Percentiles rank a stretch among this genome's conserved stretches.
Conservation (phyloP, 1,140 invertebrate genomes). For the Rhysida immarginata region DNA sequence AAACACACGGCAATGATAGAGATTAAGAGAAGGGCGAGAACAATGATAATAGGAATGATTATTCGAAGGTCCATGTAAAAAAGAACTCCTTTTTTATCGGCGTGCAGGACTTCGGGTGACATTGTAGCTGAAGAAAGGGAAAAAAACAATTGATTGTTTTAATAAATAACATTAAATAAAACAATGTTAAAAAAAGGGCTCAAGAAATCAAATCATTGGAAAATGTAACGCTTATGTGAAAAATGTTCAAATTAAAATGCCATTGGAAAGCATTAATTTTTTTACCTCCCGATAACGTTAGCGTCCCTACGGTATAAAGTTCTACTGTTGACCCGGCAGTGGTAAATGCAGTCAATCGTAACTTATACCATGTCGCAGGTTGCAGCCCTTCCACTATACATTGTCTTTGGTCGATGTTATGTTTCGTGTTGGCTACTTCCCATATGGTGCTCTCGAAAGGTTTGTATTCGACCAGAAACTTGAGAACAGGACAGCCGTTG, state of each 20-base stretch:
- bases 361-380: conserved; percentile 69
- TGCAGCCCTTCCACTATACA: conserved; percentile 40
- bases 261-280: background rate
- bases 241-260: background rate
- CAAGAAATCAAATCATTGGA: too few species aligned
- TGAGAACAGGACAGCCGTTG: conserved; percentile 48
- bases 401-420: background rate
- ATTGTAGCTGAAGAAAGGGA: conserved; percentile 25
- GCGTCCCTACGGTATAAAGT: conserved; percentile 59
- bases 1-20: conserved; percentile 40
- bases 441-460: conserved; percentile 14
- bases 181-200: too few species aligned
- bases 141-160: background rate
- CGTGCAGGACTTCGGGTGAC: conserved; percentile 38
- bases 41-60: conserved; percentile 48
- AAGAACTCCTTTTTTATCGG: conserved; percentile 36
- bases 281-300: conserved; percentile 21
- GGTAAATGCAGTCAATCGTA: conserved; percentile 74
- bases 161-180: too few species aligned
- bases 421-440: background rate
- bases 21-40: conserved; percentile 44
- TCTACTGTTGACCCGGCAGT: conserved; percentile 75
- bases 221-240: too few species aligned
- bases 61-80: conserved; percentile 51
- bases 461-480: conserved; percentile 46